Percentiles rank a stretch among this genome's conserved stretches.
phyloP scores from a whole-genome alignment of 2,113 vertebrate genomes.

The Himantopus leucocephalus region DNA sequence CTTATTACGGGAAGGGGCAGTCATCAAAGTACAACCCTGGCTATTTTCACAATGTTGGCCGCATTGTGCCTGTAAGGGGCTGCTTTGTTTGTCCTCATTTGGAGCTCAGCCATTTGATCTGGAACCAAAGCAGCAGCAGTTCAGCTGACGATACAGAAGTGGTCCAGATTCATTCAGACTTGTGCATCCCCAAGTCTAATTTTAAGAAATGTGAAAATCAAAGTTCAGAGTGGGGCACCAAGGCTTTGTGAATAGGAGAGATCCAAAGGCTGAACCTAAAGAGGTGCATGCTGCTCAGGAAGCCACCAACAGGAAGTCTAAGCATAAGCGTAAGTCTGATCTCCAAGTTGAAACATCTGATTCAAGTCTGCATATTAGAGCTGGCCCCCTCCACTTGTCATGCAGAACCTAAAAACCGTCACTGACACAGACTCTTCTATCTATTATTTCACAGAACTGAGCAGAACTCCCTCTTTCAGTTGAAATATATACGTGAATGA shows the following conservation, averaged over 20 bases:
- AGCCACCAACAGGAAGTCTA: not conserved
- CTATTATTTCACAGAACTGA: not conserved
- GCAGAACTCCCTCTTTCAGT: not conserved
- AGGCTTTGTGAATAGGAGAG: not conserved
- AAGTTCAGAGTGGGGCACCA: not conserved
- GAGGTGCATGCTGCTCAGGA: not conserved
- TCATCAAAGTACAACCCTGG: not conserved
- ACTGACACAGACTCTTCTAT: not conserved
- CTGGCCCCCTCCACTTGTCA: not conserved
- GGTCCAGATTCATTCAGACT: not conserved
- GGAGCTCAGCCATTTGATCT: not conserved
- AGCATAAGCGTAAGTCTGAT: not conserved
- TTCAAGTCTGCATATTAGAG: not conserved
- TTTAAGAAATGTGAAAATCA: not conserved
- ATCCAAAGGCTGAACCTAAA: not conserved
- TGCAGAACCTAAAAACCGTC: not conserved
- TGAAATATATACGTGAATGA: not conserved
- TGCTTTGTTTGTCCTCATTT: not conserved
- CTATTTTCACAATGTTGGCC: not conserved
- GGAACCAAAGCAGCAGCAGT: not conserved
- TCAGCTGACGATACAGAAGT: accelerated
- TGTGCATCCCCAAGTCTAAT: not conserved
- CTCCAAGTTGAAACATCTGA: not conserved
- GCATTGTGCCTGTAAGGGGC: not conserved
- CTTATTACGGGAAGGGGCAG: not conserved